Percentiles rank a stretch among this genome's conserved stretches.
These are phyloP conservation scores for Ennomos fuscantarius DNA, from an alignment of 2,888 invertebrate species.

Conservation along the genomic window DNA sequence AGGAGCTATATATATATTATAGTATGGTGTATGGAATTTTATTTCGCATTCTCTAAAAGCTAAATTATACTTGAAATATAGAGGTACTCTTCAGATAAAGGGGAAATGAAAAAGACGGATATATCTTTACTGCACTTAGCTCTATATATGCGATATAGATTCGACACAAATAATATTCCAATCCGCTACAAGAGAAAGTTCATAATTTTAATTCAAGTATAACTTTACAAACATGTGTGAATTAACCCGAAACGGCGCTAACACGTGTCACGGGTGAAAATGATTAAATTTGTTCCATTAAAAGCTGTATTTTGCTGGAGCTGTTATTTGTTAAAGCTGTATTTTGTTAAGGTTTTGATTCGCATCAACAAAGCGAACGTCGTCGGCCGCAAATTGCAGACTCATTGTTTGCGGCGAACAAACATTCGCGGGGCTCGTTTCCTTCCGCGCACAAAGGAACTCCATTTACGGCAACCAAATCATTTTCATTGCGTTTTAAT, in stretches of 20 bases:
- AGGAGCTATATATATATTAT: too few relatives aligned
- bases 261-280: conserved; percentile 38
- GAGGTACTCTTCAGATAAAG: too few relatives aligned
- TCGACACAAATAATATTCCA: neutral
- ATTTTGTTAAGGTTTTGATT: conserved; percentile 77
- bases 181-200: conserved; percentile 12
- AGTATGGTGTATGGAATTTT: too few relatives aligned
- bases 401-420: conserved; percentile 79
- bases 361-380: conserved; percentile 73
- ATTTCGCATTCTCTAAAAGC: too few relatives aligned
- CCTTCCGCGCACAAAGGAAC: conserved; percentile 74
- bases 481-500: conserved; percentile 68
- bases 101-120: too few relatives aligned
- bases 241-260: conserved; percentile 23
- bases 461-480: conserved; percentile 73
- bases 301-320: conserved; percentile 48
- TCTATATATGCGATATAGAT: too few relatives aligned
- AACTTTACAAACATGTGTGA: conserved; percentile 28
- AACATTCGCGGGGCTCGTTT: conserved; percentile 75
- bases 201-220: conserved; percentile 9
- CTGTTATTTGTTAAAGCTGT: conserved; percentile 43
- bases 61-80: too few relatives aligned
- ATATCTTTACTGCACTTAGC: too few relatives aligned
- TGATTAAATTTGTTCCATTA: conserved; percentile 63
- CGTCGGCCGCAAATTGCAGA: conserved; percentile 78